A percentile compares a stretch with the other conserved stretches of the same genome.
Conservation (phyloP, 2,113 vertebrate species). For the Tragelaphus strepsiceros region DNA sequence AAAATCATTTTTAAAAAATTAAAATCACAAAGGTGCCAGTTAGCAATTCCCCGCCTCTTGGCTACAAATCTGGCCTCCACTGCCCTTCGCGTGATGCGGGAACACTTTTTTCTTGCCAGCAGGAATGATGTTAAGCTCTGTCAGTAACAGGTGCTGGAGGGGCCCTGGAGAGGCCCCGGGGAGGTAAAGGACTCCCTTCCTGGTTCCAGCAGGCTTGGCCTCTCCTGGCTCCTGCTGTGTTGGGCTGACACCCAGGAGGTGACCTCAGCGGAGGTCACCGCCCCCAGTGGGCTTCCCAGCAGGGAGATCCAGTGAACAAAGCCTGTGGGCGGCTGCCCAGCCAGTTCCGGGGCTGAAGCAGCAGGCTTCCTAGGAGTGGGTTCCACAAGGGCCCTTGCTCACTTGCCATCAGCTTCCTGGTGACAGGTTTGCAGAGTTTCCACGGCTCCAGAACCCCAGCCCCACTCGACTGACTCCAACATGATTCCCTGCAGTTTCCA, state of each 20-base stretch:
- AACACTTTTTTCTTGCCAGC: neutral
- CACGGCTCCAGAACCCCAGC: neutral
- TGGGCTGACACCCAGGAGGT: neutral
- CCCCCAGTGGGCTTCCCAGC: neutral
- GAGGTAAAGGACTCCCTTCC: neutral
- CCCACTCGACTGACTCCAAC: neutral
- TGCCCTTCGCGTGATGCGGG: neutral
- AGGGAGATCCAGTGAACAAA: neutral
- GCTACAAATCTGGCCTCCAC: neutral
- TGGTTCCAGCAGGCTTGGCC: neutral
- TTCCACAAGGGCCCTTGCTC: neutral
- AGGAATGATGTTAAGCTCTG: neutral
- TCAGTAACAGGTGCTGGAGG: neutral
- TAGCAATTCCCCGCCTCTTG: neutral
- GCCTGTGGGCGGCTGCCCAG: neutral
- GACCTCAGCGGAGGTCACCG: neutral
- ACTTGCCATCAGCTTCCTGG: neutral
- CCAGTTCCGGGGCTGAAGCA: neutral
- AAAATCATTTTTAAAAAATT: neutral
- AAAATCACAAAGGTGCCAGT: neutral
- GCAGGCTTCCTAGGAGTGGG: neutral
- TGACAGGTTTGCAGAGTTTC: neutral
- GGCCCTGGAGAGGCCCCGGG: neutral
- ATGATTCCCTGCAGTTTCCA: neutral
- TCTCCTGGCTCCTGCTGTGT: neutral